Evolutionary conservation across 1,140 invertebrate genomes (phyloP), one percentile per base, ranked within the genome.

Genomic region (Lordiphosa stackelbergi): DNA sequence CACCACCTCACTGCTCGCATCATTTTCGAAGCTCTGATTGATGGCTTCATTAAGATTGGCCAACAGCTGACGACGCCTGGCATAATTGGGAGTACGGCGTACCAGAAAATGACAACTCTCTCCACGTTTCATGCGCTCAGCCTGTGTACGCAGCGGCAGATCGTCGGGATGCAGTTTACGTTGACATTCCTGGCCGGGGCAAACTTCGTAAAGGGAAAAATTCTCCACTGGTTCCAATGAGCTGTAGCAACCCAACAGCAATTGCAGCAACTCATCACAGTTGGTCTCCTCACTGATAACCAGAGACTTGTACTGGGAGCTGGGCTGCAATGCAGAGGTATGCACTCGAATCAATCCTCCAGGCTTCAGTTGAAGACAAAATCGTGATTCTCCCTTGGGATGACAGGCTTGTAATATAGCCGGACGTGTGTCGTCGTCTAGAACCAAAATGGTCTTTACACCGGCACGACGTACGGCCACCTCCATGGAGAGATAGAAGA

Each of bases 401-500:
- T 97, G 95, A 83, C 96, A 97, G 13, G 94, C 94, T 88, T 97
- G 95, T 34, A 97, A 88, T 41, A 95, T 95, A 0, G 95, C 95
- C 0, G 96, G 96, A 49, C 94, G 90, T 0, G 95, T 93, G 73
- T 96, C 94, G 64, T 97, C 95, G 84, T 97, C 95, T 54, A 98
- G 88, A 24, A 94, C 93, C 36, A 97, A 89, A 40, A 95, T 90
- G 1, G 95, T 96, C 56, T 94, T 89, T 1, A 95, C 91, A 1
- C 95, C 95, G 1, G 94, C 93, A 52, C 93, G 91, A 16, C 93
- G 89, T 11, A 97, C 94, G 1, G 94, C 93, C 24, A 97, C 95
- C 89, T 97, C 96, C 95, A 97, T 97, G 60, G 95, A 96, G 10
- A 97, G 90, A 88, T 95, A 97, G 89, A 96, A 97, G n/a, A 97